Evolutionary conservation across 1,140 invertebrate genomes (phyloP).

Genomic region (Brachionus koreanus): DNA sequence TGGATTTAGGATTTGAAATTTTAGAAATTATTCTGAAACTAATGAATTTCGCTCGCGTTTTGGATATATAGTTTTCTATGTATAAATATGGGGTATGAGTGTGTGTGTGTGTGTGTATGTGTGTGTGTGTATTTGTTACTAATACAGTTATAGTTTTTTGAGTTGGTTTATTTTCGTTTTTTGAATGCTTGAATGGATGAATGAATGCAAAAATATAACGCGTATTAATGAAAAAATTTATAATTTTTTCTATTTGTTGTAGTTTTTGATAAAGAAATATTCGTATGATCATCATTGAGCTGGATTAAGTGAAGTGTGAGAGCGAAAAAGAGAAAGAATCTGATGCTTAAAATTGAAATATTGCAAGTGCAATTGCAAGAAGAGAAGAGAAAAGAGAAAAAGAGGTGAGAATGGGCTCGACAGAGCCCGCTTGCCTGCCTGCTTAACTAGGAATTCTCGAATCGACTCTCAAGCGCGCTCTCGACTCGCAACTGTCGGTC

Average conservation of each 20-base stretch:
- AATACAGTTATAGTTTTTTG: constrained; percentile 24
- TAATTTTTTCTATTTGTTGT: constrained; percentile 2
- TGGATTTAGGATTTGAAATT: constrained; percentile 35
- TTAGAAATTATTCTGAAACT: constrained; percentile 33
- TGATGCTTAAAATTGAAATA: neutral
- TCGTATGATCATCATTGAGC: constrained; percentile 33
- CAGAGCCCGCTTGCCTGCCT: neutral
- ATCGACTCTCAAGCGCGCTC: neutral
- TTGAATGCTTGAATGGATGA: constrained; percentile 43
- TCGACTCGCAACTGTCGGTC: neutral
- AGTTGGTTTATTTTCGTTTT: constrained; percentile 1
- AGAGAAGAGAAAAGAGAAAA: too few relatives aligned
- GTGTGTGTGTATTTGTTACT: constrained; percentile 13
- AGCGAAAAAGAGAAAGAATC: neutral
- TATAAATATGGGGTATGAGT: neutral
- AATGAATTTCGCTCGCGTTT: constrained; percentile 20
- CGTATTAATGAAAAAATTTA: constrained; percentile 36
- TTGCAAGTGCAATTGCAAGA: neutral
- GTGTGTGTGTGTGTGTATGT: neutral
- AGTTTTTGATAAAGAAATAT: constrained; percentile 14
- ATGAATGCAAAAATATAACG: constrained; percentile 40
- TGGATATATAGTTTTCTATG: neutral
- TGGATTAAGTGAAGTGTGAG: constrained; percentile 22
- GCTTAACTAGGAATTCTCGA: neutral
- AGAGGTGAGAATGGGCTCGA: neutral